Base-by-base conservation (phyloP, 2,888 invertebrate genomes). In the Cecidostiba fungosa region DNA sequence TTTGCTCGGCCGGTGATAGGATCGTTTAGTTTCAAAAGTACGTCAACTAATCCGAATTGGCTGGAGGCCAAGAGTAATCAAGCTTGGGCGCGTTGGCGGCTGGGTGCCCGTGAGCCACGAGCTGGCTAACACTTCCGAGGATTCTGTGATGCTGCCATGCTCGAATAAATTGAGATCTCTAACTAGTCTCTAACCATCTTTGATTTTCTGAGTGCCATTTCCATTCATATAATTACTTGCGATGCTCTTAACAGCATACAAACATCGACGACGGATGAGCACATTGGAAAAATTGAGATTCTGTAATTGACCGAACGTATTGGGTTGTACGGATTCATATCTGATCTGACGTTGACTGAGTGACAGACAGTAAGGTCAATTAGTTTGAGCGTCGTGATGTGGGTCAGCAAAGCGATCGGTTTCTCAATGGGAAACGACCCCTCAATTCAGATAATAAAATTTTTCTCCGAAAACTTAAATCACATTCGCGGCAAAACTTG, bases 31-130 rank as follows among this genome's bases (percentile, higher is more conserved):
- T 73, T 82, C 73, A 80, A 87, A 87, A 86, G 87, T 88, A 78
- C 88, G 88, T 88, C 88, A 85, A 87, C 88, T 89, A 88, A 89
- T 90, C 88, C 86, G 70, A 83, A 76, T 87, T 89, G 90, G 90
- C 89, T 72, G 69, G 47, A 36, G 82, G 87, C 90, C 89, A 90
- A 89, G 87, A 84, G 87, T 87, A 89, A 87, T 87, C 85, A 87
- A 72, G 87, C 84, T 80, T 74, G 66, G 29, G 36, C 74, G 74
- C 59, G 74, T 26, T 66, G n/a, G 16, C 12, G 19, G 26, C 43
- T 26, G 23, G 62, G 19, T 39, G 54, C 77, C 70, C 47, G 0
- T 23, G 29, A 19, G 10, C 36, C 32, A 23, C 16, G 43, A 29
- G 19, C 16, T 6, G 36, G 62, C 62, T 47, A 87, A 84, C 81